A percentile compares a stretch with the other conserved stretches of the same genome.
Conservation (phyloP, 1,140 invertebrate genomes). For the Drosophila takahashii region DNA sequence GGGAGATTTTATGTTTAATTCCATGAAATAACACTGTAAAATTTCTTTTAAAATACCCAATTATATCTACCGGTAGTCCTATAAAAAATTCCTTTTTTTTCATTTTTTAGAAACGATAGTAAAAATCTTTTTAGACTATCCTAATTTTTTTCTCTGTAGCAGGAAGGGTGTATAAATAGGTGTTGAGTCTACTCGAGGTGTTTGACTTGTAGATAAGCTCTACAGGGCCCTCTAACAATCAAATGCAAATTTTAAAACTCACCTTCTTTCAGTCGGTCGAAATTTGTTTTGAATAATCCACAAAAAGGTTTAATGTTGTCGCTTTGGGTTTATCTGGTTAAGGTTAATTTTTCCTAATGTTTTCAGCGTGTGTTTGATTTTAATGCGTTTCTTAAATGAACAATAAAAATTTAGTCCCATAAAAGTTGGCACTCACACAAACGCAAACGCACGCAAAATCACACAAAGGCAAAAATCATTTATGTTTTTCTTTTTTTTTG, state of each 20-base stretch:
- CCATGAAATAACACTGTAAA: too few species aligned
- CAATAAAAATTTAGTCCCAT: slow-evolving; percentile 34
- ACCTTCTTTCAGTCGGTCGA: slow-evolving; percentile 31
- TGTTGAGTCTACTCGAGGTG: slow-evolving; percentile 13
- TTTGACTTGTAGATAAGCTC: slow-evolving; percentile 25
- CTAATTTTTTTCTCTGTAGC: slow-evolving; percentile 9
- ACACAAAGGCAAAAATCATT: slow-evolving; percentile 42
- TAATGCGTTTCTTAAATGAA: slow-evolving; percentile 37
- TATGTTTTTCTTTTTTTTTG: slow-evolving; percentile 38
- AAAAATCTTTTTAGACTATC: too few species aligned
- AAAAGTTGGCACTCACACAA: slow-evolving; percentile 24
- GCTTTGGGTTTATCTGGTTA: slow-evolving; percentile 4
- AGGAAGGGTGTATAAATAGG: slow-evolving; percentile 34
- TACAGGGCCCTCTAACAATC: slow-evolving; percentile 2
- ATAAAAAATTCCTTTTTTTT: too few species aligned
- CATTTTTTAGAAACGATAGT: too few species aligned
- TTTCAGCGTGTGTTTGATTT: slow-evolving; percentile 14
- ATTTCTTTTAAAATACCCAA: too few species aligned
- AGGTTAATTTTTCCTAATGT: slow-evolving; percentile 9
- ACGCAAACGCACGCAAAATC: slow-evolving; percentile 32
- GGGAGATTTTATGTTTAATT: too few species aligned
- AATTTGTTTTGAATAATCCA: slow-evolving; percentile 48
- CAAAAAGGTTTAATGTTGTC: slow-evolving; percentile 7
- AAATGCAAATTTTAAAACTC: slow-evolving; percentile 32
- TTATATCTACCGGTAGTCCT: too few species aligned